Conservation (phyloP, 2,113 vertebrate genomes). For the Dryoscopus gambensis region DNA sequence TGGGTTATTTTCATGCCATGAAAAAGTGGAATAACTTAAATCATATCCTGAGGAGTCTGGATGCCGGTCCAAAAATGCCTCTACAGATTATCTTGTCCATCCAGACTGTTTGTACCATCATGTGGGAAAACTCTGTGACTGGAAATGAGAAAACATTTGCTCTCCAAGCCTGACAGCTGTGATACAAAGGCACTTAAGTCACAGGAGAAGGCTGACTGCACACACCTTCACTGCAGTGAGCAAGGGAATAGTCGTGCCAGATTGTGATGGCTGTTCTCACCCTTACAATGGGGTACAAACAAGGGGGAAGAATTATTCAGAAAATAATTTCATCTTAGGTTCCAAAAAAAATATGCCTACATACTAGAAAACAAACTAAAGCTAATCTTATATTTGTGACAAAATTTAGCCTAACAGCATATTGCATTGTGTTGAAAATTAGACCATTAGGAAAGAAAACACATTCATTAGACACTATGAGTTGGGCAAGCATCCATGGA, state of each 20-base stretch:
- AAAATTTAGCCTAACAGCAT: not conserved
- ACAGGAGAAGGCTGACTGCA: not conserved
- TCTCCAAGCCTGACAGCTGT: not conserved
- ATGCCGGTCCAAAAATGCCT: not conserved
- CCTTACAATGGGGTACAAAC: not conserved
- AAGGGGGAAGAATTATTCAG: not conserved
- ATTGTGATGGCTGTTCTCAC: not conserved
- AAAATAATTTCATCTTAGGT: not conserved
- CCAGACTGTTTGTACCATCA: not conserved
- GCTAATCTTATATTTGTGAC: not conserved
- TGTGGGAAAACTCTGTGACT: not conserved
- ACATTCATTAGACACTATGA: conserved; percentile 15
- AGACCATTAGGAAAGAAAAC: conserved; percentile 5
- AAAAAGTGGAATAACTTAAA: not conserved
- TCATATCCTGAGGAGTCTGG: not conserved
- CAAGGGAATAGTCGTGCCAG: not conserved
- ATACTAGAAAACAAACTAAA: not conserved
- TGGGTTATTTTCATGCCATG: not conserved
- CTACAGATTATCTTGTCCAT: not conserved
- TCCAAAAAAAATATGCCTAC: not conserved
- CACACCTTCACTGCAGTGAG: not conserved
- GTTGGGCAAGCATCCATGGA: conserved; percentile 51
- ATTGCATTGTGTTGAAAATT: not conserved
- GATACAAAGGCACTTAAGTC: not conserved
- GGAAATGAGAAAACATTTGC: not conserved